Conservation (phyloP, 2,113 vertebrate genomes). For the Odobenus rosmarus region DNA sequence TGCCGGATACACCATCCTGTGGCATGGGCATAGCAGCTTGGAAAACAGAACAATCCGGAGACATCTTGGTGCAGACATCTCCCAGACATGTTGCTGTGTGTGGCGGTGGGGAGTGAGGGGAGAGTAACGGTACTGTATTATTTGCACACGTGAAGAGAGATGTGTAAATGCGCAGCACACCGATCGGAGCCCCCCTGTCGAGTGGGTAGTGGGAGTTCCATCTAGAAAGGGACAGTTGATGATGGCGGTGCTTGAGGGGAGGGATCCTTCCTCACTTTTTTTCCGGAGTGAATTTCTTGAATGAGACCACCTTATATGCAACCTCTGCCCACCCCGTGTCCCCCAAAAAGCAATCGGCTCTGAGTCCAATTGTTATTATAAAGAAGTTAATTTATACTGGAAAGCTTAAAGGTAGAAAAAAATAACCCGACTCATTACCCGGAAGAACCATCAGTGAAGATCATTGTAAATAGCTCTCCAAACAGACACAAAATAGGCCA, state of each 20-base stretch:
- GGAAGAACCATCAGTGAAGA: not conserved
- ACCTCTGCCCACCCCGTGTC: not conserved
- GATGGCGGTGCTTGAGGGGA: too few relatives aligned
- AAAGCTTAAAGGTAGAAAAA: not conserved
- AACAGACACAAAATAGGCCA: not conserved
- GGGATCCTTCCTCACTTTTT: not conserved
- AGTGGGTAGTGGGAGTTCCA: not conserved
- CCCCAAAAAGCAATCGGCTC: not conserved
- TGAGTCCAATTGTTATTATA: not conserved
- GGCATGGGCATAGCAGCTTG: not conserved
- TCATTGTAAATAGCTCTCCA: not conserved
- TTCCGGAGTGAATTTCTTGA: not conserved
- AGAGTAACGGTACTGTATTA: not conserved
- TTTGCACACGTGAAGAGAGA: not conserved
- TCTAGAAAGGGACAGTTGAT: not conserved
- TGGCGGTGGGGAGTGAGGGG: fast-evolving
- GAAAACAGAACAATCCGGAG: not conserved
- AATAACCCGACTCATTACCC: not conserved
- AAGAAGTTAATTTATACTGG: not conserved
- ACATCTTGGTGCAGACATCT: not conserved
- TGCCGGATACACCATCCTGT: not conserved
- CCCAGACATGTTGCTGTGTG: too few relatives aligned
- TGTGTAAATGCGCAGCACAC: not conserved
- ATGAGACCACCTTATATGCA: not conserved
- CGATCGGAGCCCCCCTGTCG: not conserved